These are phyloP conservation scores for Tachystola acroxantha DNA, from an alignment of 2,888 invertebrate species.

Conservation along the genomic window DNA sequence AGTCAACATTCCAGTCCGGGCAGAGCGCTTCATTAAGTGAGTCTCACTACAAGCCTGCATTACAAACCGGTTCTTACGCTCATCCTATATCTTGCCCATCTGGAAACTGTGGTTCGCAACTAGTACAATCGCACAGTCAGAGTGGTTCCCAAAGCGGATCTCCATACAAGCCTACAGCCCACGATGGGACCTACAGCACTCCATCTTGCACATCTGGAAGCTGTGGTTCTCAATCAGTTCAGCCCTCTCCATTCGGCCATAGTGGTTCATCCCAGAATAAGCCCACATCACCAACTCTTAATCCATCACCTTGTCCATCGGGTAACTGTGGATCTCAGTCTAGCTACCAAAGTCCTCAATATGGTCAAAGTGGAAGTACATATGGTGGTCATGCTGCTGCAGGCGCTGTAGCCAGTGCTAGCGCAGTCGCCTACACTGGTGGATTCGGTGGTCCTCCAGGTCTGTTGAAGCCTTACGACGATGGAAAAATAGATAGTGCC, in stretches of 20 bases:
- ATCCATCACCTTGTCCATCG: constrained; percentile 6
- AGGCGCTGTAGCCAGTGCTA: constrained; percentile 34
- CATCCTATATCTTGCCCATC: constrained; percentile 1
- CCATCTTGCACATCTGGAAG: constrained; percentile 10
- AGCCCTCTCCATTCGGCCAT: constrained; percentile 8
- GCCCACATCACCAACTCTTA: constrained; percentile 1
- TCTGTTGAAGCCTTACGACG: constrained; percentile 52
- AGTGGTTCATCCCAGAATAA: constrained; percentile 1
- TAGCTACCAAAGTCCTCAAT: constrained; percentile 3
- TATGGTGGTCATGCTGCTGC: constrained; percentile 19
- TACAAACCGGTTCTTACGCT: neutral
- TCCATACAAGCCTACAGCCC: neutral
- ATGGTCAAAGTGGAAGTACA: constrained; percentile 10
- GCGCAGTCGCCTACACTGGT: constrained; percentile 49
- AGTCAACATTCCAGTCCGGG: constrained; percentile 3
- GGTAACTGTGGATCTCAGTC: constrained; percentile 13
- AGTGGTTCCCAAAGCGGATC: neutral
- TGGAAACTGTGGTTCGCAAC: constrained; percentile 7
- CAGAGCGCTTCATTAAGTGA: neutral
- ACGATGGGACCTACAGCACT: constrained; percentile 2
- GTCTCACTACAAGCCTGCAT: neutral
- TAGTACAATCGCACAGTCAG: neutral
- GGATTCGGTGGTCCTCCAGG: constrained; percentile 69
- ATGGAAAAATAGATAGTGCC: constrained; percentile 30
- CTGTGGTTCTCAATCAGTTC: constrained; percentile 11